Conservation (phyloP, 2,888 invertebrate species). For the Alviniconcha strummeri region DNA sequence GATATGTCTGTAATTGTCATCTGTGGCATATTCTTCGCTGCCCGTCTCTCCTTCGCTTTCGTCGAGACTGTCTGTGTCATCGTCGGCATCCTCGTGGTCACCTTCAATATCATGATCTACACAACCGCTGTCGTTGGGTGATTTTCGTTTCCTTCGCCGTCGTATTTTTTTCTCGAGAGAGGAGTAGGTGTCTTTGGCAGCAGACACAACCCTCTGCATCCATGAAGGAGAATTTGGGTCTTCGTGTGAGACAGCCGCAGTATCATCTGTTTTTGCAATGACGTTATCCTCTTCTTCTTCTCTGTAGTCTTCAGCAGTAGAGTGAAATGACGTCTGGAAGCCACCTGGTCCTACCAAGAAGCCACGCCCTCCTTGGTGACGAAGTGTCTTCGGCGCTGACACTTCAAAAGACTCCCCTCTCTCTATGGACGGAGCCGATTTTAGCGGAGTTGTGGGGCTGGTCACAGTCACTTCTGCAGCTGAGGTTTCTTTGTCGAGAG, state of each 20-base stretch:
- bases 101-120: too few species aligned
- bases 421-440: neutral
- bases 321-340: neutral
- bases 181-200: neutral
- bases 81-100: too few species aligned
- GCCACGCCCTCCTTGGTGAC: neutral
- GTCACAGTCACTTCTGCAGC: too few species aligned
- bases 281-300: neutral
- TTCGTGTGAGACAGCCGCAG: neutral
- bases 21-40: neutral
- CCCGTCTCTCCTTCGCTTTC: neutral
- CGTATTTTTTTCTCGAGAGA: neutral
- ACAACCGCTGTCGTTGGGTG: too few species aligned
- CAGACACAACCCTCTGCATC: neutral
- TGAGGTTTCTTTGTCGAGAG: too few species aligned
- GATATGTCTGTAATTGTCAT: neutral
- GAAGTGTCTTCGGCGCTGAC: neutral
- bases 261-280: too few species aligned
- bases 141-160: too few species aligned
- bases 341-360: neutral
- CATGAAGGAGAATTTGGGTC: neutral
- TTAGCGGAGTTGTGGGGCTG: too few species aligned
- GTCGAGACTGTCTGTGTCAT: too few species aligned
- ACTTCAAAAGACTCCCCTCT: slow-evolving; percentile 22
- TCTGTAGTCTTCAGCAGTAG: neutral